Base-by-base conservation (phyloP, 2,797 vertebrate genomes). In the Gymnopithys bicolor region DNA sequence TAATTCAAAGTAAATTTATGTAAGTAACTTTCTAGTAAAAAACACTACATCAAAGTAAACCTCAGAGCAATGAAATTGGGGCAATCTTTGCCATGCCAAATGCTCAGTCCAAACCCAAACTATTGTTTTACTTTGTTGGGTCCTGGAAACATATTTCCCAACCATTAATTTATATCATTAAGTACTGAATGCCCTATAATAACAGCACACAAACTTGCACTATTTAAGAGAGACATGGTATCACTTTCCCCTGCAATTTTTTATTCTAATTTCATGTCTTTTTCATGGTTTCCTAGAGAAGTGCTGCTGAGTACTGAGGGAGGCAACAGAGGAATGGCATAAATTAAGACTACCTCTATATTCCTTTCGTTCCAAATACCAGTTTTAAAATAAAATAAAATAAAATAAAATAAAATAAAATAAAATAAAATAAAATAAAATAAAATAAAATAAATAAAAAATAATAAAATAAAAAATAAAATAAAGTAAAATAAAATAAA, bases 21-120 rank as follows among this genome's bases (percentile, higher is more conserved):
- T 17, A 49, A 73, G 23, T 77, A 75, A 43, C 74, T 95, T 93
- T 77, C 53, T 77, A 84, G 46, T 78, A 58, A 86, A 87, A 94
- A 91, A 15, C 2, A 7, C 23, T 59, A 15, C 35, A 86, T 86
- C 58, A 90, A 87, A 91, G 53, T 28, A 69, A 64, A 84, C 62
- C 66, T 86, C 53, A 37, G 30, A 69, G 70, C n/a, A 32, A 28
- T 78, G 27, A 84, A 81, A 64, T 16, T 69, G n/a, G 8, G 46
- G 10, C 80, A 35, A 60, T 74, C 32, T 69, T 75, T 80, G 39
- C 56, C 71, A 56, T 51, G 68, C 25, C 73, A 83, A 87, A 33
- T 27, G 23, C 25, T 68, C 48, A 49, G 16, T 86, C 69, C 76
- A 89, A 92, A 78, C 43, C 51, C 35, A 83, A 84, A 66, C 22